Evolutionary conservation across 2,113 vertebrate species (phyloP).

Genomic region (Bubalus kerabau): DNA sequence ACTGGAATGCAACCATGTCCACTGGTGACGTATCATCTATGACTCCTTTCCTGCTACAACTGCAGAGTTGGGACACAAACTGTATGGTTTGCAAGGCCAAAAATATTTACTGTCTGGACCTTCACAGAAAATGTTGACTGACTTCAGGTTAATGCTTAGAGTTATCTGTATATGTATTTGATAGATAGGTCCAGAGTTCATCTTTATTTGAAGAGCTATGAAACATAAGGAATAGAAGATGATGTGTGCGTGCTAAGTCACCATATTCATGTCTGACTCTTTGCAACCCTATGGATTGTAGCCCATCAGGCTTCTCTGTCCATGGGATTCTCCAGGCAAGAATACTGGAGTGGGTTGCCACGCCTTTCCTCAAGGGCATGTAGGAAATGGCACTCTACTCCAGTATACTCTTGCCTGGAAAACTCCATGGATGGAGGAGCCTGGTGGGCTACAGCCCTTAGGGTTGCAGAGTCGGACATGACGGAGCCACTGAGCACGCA

Average conservation of each 20-base stretch:
- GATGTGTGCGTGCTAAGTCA: not conserved
- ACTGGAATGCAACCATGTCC: not conserved
- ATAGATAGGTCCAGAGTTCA: not conserved
- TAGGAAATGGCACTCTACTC: too few relatives aligned
- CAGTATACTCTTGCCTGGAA: too few relatives aligned
- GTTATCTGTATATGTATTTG: not conserved
- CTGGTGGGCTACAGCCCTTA: too few relatives aligned
- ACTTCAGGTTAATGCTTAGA: not conserved
- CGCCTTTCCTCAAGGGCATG: too few relatives aligned
- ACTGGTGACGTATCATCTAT: not conserved
- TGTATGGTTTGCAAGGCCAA: not conserved
- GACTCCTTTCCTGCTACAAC: not conserved
- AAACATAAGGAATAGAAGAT: not conserved
- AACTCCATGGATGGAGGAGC: too few relatives aligned
- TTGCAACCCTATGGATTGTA: not conserved
- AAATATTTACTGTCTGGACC: not conserved
- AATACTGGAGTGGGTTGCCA: not conserved
- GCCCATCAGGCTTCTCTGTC: not conserved
- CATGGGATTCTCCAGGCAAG: not conserved
- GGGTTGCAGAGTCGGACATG: not conserved
- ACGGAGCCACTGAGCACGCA: not conserved
- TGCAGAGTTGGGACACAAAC: not conserved
- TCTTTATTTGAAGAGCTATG: not conserved
- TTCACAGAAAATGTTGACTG: not conserved
- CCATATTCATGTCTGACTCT: not conserved